phyloP scores from a whole-genome alignment of 2,888 invertebrate genomes.

The Drosophila multiciliata region DNA sequence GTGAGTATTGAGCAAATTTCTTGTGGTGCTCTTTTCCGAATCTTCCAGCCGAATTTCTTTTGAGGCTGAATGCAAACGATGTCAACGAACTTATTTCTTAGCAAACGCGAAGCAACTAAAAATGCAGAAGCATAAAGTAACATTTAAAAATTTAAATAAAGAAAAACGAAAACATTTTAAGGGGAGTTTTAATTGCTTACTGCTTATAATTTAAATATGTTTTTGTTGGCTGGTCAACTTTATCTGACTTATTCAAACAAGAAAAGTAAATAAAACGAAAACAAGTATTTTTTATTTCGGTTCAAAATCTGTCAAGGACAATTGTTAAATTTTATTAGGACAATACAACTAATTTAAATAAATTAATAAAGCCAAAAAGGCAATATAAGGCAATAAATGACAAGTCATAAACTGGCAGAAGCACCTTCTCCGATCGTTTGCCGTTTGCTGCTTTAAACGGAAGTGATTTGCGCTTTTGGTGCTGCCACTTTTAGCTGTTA shows the following conservation, averaged over 20 bases:
- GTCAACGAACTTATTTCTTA: constrained; percentile 9
- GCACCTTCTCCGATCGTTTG: constrained; percentile 19
- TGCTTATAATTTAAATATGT: no score
- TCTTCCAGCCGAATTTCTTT: constrained; percentile 18
- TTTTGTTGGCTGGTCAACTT: neutral
- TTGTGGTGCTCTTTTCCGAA: constrained; percentile 16
- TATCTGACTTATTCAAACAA: neutral
- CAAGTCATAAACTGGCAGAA: constrained; percentile 50
- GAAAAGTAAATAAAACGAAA: neutral
- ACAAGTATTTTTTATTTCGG: neutral
- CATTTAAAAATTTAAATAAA: neutral
- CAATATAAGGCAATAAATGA: constrained; percentile 45
- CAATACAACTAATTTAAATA: neutral
- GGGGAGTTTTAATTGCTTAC: neutral
- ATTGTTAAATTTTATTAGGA: accelerated
- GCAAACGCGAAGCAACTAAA: neutral
- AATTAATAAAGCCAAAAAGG: neutral
- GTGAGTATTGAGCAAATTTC: constrained; percentile 65
- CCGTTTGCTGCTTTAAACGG: constrained; percentile 36
- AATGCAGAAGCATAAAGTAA: neutral
- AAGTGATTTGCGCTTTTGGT: constrained; percentile 69
- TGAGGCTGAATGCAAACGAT: constrained; percentile 22
- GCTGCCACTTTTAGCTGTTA: constrained; percentile 52
- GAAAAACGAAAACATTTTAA: neutral
- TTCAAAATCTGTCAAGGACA: neutral